A percentile compares a stretch with the other conserved stretches of the same genome.
Conservation (phyloP, 1,140 invertebrate genomes). For the Drosophila pseudoananassae region DNA sequence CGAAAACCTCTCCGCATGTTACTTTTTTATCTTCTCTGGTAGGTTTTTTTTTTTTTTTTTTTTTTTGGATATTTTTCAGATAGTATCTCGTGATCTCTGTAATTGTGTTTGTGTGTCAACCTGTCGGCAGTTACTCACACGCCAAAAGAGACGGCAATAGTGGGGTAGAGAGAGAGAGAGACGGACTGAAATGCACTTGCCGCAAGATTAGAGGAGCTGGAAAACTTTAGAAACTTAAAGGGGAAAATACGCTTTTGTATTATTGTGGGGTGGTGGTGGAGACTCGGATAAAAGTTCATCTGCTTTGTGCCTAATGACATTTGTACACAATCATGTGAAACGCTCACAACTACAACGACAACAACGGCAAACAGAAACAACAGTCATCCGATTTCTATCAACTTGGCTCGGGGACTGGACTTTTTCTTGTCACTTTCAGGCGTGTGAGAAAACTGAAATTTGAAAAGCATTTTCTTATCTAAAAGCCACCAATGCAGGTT, state of each 20-base stretch:
- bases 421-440: slow-evolving; percentile 5
- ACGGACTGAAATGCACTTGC: slow-evolving; percentile 60
- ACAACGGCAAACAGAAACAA: slow-evolving; percentile 19
- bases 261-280: neutral
- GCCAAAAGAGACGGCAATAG: slow-evolving; percentile 19
- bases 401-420: slow-evolving; percentile 17
- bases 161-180: slow-evolving; percentile 22
- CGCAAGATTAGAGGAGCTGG: slow-evolving; percentile 37
- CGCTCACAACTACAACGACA: slow-evolving; percentile 6
- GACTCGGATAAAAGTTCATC: slow-evolving; percentile 26
- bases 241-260: slow-evolving; percentile 49
- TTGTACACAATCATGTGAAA: slow-evolving; percentile 65
- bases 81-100: slow-evolving; percentile 52
- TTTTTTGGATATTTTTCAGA: slow-evolving; percentile 22
- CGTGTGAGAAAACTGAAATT: slow-evolving; percentile 45
- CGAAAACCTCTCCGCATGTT: slow-evolving; percentile 27
- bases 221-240: slow-evolving; percentile 26
- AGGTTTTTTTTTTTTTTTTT: neutral
- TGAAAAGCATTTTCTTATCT: slow-evolving; percentile 63
- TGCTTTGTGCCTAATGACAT: slow-evolving; percentile 74
- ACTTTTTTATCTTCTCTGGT: slow-evolving; percentile 1
- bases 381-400: slow-evolving; percentile 60
- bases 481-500: slow-evolving; percentile 35
- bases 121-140: slow-evolving; percentile 64
- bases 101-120: slow-evolving; percentile 80